Base-by-base conservation (phyloP, 2,888 invertebrate species). In the Capitulum mitella region DNA sequence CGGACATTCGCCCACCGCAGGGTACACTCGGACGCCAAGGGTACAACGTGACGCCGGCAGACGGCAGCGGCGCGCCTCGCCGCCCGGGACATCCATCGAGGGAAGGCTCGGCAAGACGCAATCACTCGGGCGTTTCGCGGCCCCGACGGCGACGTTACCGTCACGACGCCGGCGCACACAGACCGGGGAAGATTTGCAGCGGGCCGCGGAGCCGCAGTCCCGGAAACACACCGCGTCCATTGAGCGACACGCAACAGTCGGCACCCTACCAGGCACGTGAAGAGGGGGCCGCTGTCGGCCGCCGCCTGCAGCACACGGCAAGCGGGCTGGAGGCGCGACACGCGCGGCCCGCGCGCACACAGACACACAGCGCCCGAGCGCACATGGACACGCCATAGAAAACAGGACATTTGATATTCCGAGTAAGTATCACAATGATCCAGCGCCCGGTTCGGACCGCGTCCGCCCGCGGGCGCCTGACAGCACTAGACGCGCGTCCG, bases 381-480 rank as follows among this genome's bases (percentile, higher is more conserved):
- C 22, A 5, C 37, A 37, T 16, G 37, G 3, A 0, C 70, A 70
- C 61, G n/a, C n/a, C 54, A 37, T 37, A 34, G 37, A 70, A 70
- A 70, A 70, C 70, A 37, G 64, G 37, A 37, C 70, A 70, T 37
- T 37, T 70, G 70, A 70, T 70, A 70, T 70, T 37, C 5, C 16
- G 70, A 70, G 70, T 26, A 37, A 70, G 70, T 70, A 70, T 70
- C 70, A 70, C 70, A 70, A 37, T 37, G 16, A 14, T 12, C 37
- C 22, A 37, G 70, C 37, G 70, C 64, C 16, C 32, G 32, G 32
- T 32, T 2, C 61, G 16, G 51, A 22, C 22, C 51, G 8, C 51
- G 19, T 16, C 19, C 12, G 22, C 54, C n/a, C 10, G n/a, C 1
- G 22, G 26, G 6, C 43, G 43, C 6, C 43, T 12, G 43, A 43